Evolutionary conservation across 1,140 invertebrate genomes (phyloP).

Genomic region (Mylabris phalerata): DNA sequence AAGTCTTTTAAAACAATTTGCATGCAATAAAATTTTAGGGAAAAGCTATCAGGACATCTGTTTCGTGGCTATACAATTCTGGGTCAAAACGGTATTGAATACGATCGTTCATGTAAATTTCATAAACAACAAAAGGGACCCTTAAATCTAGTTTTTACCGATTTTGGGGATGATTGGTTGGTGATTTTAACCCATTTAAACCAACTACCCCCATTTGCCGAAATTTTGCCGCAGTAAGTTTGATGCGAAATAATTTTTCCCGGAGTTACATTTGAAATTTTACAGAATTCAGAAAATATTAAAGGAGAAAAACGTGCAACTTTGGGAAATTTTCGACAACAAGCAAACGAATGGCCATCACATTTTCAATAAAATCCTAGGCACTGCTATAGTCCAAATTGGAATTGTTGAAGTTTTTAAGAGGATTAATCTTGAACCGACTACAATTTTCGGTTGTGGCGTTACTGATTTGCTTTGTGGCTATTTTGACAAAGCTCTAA

Average conservation of each 20-base stretch:
- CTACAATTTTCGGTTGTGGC: constrained; percentile 66
- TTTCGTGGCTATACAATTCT: constrained; percentile 52
- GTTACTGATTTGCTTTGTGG: constrained; percentile 73
- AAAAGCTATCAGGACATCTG: constrained; percentile 49
- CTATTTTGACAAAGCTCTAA: constrained; percentile 57
- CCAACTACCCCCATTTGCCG: too few species aligned
- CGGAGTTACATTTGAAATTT: too few species aligned
- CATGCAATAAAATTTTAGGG: constrained; percentile 4
- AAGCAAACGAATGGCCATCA: too few species aligned
- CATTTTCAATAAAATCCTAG: constrained; percentile 49
- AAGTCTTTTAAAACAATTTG: too few species aligned
- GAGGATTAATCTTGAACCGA: constrained; percentile 57
- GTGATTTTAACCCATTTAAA: too few species aligned
- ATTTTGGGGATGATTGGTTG: background rate
- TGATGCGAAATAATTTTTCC: too few species aligned
- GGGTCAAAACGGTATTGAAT: constrained; percentile 38
- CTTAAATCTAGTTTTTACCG: background rate
- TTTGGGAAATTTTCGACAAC: too few species aligned
- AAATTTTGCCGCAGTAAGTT: too few species aligned
- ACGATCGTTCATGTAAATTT: too few species aligned
- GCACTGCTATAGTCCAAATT: constrained; percentile 70
- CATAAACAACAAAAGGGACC: background rate
- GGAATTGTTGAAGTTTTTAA: constrained; percentile 67
- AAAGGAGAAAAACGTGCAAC: too few species aligned
- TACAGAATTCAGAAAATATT: too few species aligned